Evolutionary conservation across 2,888 invertebrate species (phyloP), one percentile per base, ranked within the genome.

Genomic region (Stenodera caucasica): DNA sequence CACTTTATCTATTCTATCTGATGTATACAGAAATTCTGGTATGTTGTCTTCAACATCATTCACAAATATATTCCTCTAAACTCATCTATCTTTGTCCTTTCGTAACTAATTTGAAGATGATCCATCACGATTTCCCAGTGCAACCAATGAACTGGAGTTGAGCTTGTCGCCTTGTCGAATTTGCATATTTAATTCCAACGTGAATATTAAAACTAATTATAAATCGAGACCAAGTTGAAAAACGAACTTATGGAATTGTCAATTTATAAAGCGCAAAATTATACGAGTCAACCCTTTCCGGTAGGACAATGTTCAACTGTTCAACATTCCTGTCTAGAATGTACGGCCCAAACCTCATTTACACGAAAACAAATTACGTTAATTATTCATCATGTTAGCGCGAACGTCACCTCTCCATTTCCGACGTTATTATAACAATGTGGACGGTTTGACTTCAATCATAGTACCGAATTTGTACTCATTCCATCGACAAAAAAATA

Each of bases 371-470:
- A 73, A 74, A 76, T 75, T 72, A 70, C 73, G 67, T 75, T 74
- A 74, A 76, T 76, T 76, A 76, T 74, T 76, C 75, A 75, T 74
- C 71, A 62, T 68, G 72, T 74, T 73, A 69, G 70, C 72, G 67
- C 70, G 21, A 45, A 21, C 45, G 70, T 69, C 68, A 70, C 66
- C 66, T 65, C 45, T 45, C 12, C 45, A 45, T 45, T 45, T 45
- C 45, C 45, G 70, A 69, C 71, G 72, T 72, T 70, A 71, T 73
- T 72, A 73, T 73, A 58, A 68, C 68, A 58, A 57, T 68, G 73
- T 66, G 70, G 67, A 51, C 61, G 64, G 67, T 67, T 69, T 69
- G 67, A 67, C 68, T 69, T 45, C 67, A 67, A 68, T 70, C 70
- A 66, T 61, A 63, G n/a, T n/a, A 56, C 61, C 65, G 60, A 66